A percentile compares a stretch with the other conserved stretches of the same genome.
phyloP scores from a whole-genome alignment of 2,888 invertebrate genomes.

The Dasysyrphus albostriatus region DNA sequence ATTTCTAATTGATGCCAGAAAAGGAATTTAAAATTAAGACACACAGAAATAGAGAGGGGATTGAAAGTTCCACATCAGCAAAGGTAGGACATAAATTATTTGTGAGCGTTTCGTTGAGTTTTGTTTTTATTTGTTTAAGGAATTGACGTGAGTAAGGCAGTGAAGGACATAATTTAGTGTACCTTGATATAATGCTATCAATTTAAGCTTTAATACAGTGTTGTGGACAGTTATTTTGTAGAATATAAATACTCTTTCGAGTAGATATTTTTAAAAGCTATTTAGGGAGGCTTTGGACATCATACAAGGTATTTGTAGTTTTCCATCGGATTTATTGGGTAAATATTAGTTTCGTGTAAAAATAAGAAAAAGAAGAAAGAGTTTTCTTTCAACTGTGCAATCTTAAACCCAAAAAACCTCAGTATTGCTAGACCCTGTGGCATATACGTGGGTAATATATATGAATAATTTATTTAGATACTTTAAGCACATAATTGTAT shows the following conservation, averaged over 20 bases:
- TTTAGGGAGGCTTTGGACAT: no score
- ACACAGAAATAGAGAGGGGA: background rate
- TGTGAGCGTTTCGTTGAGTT: conserved; percentile 10
- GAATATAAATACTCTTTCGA: background rate
- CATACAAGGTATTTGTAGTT: no score
- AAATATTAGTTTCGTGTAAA: no score
- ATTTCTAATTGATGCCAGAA: conserved; percentile 42
- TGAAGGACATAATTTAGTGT: background rate
- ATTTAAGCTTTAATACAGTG: background rate
- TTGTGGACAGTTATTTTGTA: background rate
- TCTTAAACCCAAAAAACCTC: no score
- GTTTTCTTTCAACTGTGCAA: no score
- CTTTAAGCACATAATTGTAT: no score
- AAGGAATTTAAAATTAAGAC: conserved; percentile 47
- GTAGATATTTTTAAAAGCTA: no score
- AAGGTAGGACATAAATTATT: conserved; percentile 25
- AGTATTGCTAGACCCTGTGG: no score
- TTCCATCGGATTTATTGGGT: no score
- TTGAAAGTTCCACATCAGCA: background rate
- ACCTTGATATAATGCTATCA: background rate
- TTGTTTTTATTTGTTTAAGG: conserved; percentile 6
- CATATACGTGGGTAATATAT: no score
- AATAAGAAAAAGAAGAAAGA: no score
- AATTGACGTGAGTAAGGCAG: conserved; percentile 5
- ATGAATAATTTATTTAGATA: no score